Conservation (phyloP, 2,113 vertebrate genomes). For the Xenus cinereus region DNA sequence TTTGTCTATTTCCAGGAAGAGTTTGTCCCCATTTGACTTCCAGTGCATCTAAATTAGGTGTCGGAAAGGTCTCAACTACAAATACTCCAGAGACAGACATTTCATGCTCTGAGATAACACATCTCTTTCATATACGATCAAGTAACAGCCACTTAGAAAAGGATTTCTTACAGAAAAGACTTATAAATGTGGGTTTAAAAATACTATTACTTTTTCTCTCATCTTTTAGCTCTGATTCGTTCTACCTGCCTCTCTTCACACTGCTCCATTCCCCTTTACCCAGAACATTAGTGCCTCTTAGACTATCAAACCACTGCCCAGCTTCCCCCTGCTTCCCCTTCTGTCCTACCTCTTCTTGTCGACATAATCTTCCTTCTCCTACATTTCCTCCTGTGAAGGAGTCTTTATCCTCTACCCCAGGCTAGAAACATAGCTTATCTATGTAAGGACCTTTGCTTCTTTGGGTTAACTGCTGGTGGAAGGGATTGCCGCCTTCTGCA, state of each 20-base stretch:
- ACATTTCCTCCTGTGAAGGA: not conserved
- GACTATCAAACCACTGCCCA: not conserved
- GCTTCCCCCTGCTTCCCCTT: not conserved
- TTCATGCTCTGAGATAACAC: not conserved
- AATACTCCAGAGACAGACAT: not conserved
- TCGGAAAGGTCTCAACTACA: not conserved
- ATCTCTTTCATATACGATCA: not conserved
- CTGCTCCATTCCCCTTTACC: not conserved
- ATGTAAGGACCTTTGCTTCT: not conserved
- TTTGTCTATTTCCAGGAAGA: not conserved
- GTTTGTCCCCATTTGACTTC: slow-evolving; percentile 2
- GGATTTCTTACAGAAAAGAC: not conserved
- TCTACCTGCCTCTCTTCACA: not conserved
- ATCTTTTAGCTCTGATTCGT: not conserved
- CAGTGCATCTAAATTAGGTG: not conserved
- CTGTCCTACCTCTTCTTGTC: not conserved
- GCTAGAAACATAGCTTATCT: not conserved
- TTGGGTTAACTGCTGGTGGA: not conserved
- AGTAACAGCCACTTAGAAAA: not conserved
- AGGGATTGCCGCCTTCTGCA: not conserved
- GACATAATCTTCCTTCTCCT: not conserved
- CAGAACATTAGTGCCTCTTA: not conserved
- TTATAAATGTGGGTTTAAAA: not conserved
- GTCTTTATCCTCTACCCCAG: not conserved
- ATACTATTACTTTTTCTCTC: not conserved